Evolutionary conservation across 2,113 vertebrate species (phyloP).

Genomic region (Podarcis muralis): DNA sequence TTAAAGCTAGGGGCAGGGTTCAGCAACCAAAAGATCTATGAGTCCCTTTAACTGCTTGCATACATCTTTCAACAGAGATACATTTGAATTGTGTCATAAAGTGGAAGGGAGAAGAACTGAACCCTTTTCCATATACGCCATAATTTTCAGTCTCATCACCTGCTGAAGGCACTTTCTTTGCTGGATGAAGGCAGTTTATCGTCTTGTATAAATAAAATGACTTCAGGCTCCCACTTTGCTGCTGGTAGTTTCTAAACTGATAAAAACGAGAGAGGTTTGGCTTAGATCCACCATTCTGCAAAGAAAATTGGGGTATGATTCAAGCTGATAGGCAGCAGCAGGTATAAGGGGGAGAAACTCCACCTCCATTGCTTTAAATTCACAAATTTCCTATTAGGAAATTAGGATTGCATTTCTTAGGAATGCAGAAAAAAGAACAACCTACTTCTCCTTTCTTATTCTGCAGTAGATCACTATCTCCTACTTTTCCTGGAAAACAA

Average conservation of each 20-base stretch:
- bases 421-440: background rate
- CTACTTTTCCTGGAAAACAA: background rate
- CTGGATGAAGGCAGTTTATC: background rate
- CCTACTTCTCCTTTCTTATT: background rate
- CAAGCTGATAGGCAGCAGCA: background rate
- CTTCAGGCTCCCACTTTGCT: slow-evolving; percentile 7
- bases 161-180: background rate
- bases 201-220: background rate
- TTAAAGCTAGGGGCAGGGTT: background rate
- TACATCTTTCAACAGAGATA: slow-evolving; percentile 15
- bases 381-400: background rate
- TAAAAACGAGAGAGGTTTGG: slow-evolving; percentile 24
- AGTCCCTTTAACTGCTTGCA: background rate
- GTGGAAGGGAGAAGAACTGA: background rate
- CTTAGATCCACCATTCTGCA: slow-evolving; percentile 5
- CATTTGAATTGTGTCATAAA: slow-evolving; percentile 6
- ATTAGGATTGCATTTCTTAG: background rate
- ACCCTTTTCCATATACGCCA: background rate
- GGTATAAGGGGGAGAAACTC: accelerated
- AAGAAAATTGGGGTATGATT: background rate
- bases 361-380: slow-evolving; percentile 3
- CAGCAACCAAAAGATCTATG: background rate
- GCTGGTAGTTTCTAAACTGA: slow-evolving; percentile 41
- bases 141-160: background rate
- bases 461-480: background rate